These are phyloP conservation scores for Eidolon dupreanum DNA, from an alignment of 2,797 vertebrate species.

Conservation along the genomic window DNA sequence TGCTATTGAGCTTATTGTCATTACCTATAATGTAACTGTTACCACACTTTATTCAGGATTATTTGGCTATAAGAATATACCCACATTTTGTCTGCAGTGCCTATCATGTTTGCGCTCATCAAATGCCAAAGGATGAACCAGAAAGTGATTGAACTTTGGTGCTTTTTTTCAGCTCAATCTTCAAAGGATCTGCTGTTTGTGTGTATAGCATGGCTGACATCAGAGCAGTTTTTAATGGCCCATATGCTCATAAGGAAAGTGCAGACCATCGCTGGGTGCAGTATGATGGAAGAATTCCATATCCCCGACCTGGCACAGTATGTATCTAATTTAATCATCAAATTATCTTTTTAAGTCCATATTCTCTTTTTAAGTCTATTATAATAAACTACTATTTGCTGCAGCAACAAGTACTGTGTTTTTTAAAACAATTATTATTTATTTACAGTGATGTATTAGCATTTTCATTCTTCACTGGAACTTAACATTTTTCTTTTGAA, in stretches of 20 bases:
- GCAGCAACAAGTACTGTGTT: neutral
- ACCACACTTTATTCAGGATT: neutral
- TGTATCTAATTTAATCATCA: constrained; percentile 71
- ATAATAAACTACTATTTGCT: neutral
- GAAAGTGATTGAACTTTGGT: neutral
- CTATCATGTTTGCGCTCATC: neutral
- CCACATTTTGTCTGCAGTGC: neutral
- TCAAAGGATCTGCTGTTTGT: constrained; percentile 98
- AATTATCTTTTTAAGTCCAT: neutral
- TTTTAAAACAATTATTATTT: neutral
- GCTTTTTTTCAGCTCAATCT: constrained; percentile 91
- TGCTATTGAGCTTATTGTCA: neutral
- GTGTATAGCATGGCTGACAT: constrained; percentile 98
- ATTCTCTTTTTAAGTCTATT: neutral
- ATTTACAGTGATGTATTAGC: constrained; percentile 60
- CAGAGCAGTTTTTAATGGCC: constrained; percentile 95
- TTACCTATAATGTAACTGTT: neutral
- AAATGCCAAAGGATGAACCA: neutral
- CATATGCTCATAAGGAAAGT: constrained; percentile 98
- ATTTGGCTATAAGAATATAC: neutral
- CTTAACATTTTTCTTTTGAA: constrained; percentile 48
- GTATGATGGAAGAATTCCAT: constrained; percentile 96
- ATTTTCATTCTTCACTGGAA: constrained; percentile 43
- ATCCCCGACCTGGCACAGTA: constrained; percentile 97
- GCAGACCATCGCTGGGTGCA: constrained; percentile 97